Evolutionary conservation across 2,797 vertebrate genomes (phyloP).

Genomic region (Melanotaenia parkinsoni): DNA sequence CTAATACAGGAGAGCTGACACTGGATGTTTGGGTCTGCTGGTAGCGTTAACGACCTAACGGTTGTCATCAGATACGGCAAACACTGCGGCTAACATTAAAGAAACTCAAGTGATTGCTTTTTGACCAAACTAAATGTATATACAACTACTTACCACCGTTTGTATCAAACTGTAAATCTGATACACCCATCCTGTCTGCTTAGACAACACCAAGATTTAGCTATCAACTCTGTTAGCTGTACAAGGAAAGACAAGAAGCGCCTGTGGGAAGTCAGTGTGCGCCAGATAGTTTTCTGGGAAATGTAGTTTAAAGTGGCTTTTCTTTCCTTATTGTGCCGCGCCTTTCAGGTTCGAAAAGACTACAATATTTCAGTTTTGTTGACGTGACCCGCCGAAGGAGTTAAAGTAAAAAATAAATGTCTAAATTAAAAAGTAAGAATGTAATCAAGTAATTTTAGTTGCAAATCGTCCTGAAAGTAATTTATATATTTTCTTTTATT

Average conservation of each 20-base stretch:
- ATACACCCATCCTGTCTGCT: slow-evolving; percentile 75
- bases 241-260: slow-evolving; percentile 5
- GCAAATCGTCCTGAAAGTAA: neutral
- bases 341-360: slow-evolving; percentile 28
- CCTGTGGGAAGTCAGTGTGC: slow-evolving; percentile 45
- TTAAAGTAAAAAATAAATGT: neutral
- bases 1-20: neutral
- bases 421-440: neutral
- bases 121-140: neutral
- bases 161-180: slow-evolving; percentile 72
- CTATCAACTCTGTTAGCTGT: slow-evolving; percentile 36
- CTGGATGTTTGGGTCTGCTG: slow-evolving; percentile 19
- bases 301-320: slow-evolving; percentile 43
- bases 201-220: slow-evolving; percentile 15
- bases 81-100: neutral
- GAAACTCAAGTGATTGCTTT: neutral
- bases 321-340: fast-evolving
- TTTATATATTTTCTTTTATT: neutral
- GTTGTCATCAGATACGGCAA: neutral
- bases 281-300: slow-evolving; percentile 36
- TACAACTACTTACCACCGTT: slow-evolving; percentile 65
- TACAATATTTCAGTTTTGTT: slow-evolving; percentile 45
- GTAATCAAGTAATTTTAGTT: fast-evolving
- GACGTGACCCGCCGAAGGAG: slow-evolving; percentile 12
- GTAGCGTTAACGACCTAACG: slow-evolving; percentile 31